These are phyloP conservation scores for Antennarius striatus DNA, from an alignment of 2,113 vertebrate species.

Conservation along the genomic window DNA sequence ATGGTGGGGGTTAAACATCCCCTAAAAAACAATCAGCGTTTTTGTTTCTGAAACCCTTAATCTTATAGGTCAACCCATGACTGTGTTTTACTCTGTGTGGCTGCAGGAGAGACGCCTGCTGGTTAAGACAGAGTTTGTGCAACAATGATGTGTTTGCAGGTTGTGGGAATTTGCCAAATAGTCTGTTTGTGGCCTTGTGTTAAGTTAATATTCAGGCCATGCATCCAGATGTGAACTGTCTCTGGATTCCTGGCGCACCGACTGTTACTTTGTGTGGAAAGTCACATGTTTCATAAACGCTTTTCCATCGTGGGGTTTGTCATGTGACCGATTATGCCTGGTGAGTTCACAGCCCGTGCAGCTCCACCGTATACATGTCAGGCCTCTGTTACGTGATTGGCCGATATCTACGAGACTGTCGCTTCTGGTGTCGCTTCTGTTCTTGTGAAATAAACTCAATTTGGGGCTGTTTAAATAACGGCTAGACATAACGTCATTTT, in stretches of 20 bases:
- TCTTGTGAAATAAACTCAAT: background rate
- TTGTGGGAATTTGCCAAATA: too few relatives aligned
- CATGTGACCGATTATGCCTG: conserved; percentile 47
- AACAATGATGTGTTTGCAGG: too few relatives aligned
- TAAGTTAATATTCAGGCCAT: background rate
- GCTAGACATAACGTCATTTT: too few relatives aligned
- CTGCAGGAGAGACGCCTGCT: conserved; percentile 42
- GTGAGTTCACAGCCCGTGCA: conserved; percentile 3
- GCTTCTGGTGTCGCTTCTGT: background rate
- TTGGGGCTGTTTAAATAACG: background rate
- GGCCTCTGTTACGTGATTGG: conserved; percentile 15
- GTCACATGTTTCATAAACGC: background rate
- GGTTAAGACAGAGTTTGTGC: conserved; percentile 25
- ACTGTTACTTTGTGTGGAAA: background rate
- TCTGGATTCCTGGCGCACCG: background rate
- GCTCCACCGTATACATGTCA: conserved; percentile 37
- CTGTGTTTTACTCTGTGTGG: conserved; percentile 70
- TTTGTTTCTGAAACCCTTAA: conserved; percentile 68
- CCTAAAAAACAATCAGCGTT: conserved; percentile 64
- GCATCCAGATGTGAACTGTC: background rate
- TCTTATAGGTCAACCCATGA: conserved; percentile 77
- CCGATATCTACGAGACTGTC: background rate
- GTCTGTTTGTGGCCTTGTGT: background rate
- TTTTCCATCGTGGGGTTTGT: background rate
- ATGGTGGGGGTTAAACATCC: conserved; percentile 12